phyloP scores from a whole-genome alignment of 1,140 invertebrate genomes.

The Drosophila arawakana region DNA sequence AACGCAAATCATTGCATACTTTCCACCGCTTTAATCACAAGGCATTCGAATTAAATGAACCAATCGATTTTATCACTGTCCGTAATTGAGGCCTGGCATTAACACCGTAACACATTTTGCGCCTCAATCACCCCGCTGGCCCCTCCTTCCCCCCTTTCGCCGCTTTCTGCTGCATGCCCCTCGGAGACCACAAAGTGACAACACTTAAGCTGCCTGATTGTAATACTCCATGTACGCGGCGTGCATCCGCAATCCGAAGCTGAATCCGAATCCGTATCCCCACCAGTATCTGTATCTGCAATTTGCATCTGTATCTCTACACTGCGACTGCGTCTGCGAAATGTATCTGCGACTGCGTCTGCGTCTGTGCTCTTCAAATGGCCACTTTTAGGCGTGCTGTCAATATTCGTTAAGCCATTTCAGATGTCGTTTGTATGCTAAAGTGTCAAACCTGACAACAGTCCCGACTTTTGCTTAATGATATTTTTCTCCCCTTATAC shows the following conservation, averaged over 20 bases:
- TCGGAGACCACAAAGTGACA: neutral
- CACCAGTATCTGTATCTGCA: constrained; percentile 17
- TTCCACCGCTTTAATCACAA: constrained; percentile 7
- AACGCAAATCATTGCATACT: constrained; percentile 30
- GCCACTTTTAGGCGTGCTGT: constrained; percentile 78
- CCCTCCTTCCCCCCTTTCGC: neutral
- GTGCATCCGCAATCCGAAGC: constrained; percentile 40
- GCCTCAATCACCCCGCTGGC: constrained; percentile 3
- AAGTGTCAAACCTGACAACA: constrained; percentile 82
- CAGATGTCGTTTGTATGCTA: constrained; percentile 75
- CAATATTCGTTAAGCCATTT: constrained; percentile 81
- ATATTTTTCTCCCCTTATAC: constrained; percentile 40
- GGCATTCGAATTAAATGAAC: constrained; percentile 45
- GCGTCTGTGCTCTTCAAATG: constrained; percentile 58
- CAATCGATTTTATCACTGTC: constrained; percentile 59
- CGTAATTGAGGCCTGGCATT: constrained; percentile 58
- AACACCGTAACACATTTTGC: constrained; percentile 70
- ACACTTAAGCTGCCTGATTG: constrained; percentile 48
- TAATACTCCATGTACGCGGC: constrained; percentile 28
- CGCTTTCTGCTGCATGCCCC: neutral
- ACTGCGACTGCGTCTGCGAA: constrained; percentile 8
- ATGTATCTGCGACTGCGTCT: constrained; percentile 9
- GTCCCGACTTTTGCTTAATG: constrained; percentile 80
- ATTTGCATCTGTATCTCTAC: constrained; percentile 1
- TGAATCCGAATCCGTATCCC: constrained; percentile 19